Conservation (phyloP, 2,888 invertebrate genomes). For the Fragum fragum region DNA sequence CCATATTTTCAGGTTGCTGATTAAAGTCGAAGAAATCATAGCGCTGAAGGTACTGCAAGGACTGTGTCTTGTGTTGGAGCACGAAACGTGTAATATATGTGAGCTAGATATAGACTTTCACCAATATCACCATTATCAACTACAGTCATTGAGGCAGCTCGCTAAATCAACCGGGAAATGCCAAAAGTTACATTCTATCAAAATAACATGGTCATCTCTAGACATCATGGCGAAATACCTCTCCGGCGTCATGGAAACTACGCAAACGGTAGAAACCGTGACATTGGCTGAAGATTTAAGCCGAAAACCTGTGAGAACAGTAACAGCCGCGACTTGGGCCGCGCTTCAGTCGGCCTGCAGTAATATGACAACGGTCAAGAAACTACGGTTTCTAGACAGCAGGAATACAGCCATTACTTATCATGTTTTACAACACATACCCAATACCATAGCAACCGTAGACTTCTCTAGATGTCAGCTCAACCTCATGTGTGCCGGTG, state of each 20-base stretch:
- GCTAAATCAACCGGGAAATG: slow-evolving; percentile 73
- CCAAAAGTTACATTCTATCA: slow-evolving; percentile 69
- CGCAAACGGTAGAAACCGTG: slow-evolving; percentile 67
- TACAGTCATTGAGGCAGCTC: slow-evolving; percentile 67
- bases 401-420: slow-evolving; percentile 75
- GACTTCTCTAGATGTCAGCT: slow-evolving; percentile 75
- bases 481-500: slow-evolving; percentile 79
- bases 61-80: slow-evolving; percentile 61
- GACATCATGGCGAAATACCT: slow-evolving; percentile 78
- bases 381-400: slow-evolving; percentile 75
- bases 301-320: slow-evolving; percentile 54
- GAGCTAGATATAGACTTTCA: slow-evolving; percentile 79
- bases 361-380: slow-evolving; percentile 72
- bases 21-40: slow-evolving; percentile 72
- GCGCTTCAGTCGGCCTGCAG: slow-evolving; percentile 77
- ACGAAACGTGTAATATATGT: slow-evolving; percentile 61
- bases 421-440: slow-evolving; percentile 80
- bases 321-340: slow-evolving; percentile 80
- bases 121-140: slow-evolving; percentile 72
- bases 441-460: slow-evolving; percentile 70
- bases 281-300: slow-evolving; percentile 65
- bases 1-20: slow-evolving; percentile 68
- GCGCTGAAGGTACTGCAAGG: slow-evolving; percentile 69
- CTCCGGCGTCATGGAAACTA: slow-evolving; percentile 64
- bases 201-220: slow-evolving; percentile 77